Conservation (phyloP, 2,888 invertebrate genomes). For the Allacma fusca region DNA sequence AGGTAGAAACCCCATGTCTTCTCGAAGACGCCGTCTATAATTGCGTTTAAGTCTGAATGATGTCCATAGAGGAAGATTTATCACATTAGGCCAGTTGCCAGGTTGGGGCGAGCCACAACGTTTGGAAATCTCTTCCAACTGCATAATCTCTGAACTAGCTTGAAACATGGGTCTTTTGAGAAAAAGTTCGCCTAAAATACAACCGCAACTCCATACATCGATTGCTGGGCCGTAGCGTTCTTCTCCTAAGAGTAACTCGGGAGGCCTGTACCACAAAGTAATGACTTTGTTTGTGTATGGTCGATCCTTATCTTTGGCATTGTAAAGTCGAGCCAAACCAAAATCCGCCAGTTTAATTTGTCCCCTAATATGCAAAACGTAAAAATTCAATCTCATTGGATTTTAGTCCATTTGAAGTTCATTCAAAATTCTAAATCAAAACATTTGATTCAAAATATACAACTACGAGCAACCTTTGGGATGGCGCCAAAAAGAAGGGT, state of each 20-base stretch:
- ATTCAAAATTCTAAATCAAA: too few relatives aligned
- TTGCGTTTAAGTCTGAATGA: constrained; percentile 88
- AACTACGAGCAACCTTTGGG: too few relatives aligned
- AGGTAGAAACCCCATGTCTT: constrained; percentile 94
- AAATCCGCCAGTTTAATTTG: constrained; percentile 99
- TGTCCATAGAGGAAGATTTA: constrained; percentile 89
- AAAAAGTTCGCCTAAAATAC: constrained; percentile 97
- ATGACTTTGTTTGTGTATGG: constrained; percentile 99
- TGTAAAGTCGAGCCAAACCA: constrained; percentile 94
- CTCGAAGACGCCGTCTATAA: constrained; percentile 85
- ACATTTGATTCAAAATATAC: too few relatives aligned
- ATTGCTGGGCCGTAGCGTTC: constrained; percentile 97
- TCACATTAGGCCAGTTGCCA: constrained; percentile 96
- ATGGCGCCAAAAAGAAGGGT: too few relatives aligned
- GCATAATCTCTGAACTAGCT: constrained; percentile 92
- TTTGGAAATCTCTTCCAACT: constrained; percentile 91
- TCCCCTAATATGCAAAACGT: constrained; percentile 86
- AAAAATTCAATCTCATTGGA: too few relatives aligned
- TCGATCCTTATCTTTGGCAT: constrained; percentile 91
- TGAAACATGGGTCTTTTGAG: constrained; percentile 93
- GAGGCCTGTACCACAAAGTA: constrained; percentile 98
- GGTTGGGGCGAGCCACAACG: constrained; percentile 96
- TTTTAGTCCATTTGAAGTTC: too few relatives aligned
- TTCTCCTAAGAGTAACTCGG: constrained; percentile 94
- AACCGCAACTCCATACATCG: constrained; percentile 99